Base-by-base conservation (phyloP, 1,140 invertebrate species). In the Lepidotrigona ventralis region DNA sequence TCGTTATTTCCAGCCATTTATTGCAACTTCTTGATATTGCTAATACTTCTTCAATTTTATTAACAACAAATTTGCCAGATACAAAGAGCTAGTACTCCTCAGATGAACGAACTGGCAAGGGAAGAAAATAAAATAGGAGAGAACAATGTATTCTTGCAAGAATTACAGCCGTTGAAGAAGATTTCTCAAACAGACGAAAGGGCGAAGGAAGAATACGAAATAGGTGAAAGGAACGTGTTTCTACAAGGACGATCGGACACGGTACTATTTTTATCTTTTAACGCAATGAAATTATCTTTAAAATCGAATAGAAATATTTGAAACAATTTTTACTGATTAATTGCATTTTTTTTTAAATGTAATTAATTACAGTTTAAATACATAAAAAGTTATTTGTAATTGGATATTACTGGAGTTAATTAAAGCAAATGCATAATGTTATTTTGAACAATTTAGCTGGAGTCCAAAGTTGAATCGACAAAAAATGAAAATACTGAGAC, bases 111-210 rank as follows among this genome's bases (percentile, higher is more conserved):
- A 4, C 17, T 5, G 0, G 14, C 12, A 9, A 14, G 11, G 8
- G 15, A 79, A 12, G 29, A 15, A n/a, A 23, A 64, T 6, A 84
- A 39, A 17, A 26, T 75, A 26, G 39, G 39, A 2, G 23, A 33
- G 1, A 58, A 79, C 2, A 46, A 69, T 19, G 23, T 56, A 56
- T 56, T 78, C 39, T 19, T 79, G 64, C 54, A 56, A 26, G 51
- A n/a, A 54, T 23, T 63, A 9, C 53, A 14, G 8, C 19, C 26
- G 8, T 23, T 14, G 17, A 21, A 19, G 5, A n/a, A 17, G 9
- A 6, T 8, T 17, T 3, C 6, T 51, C 76, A 83, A 46, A 78
- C 66, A 2, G 11, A 81, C 12, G 82, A 90, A 15, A 69, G 87
- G 8, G 1, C 1, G 2, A 46, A 46, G 39, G 39, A 46, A 46